phyloP scores from a whole-genome alignment of 2,888 invertebrate genomes.

The Blastobasis lacticolella region DNA sequence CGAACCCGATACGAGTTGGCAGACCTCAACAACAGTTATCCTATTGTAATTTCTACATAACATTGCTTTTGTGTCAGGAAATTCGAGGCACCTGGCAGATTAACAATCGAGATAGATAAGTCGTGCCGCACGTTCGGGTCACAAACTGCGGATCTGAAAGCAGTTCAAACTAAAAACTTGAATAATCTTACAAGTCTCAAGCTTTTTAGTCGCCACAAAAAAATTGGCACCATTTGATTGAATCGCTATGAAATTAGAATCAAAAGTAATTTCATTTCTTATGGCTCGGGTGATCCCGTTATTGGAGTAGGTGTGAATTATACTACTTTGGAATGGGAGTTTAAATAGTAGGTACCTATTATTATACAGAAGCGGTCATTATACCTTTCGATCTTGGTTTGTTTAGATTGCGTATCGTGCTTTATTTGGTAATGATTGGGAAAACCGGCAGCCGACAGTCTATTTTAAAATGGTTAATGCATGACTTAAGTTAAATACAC shows the following conservation, averaged over 20 bases:
- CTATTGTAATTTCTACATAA: conserved; percentile 31
- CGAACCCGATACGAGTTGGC: conserved; percentile 35
- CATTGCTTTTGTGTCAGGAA: conserved; percentile 3
- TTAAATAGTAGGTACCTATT: not conserved
- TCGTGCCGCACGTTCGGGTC: no score
- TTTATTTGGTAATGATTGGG: no score
- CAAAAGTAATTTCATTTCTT: not conserved
- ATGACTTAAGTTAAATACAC: conserved; percentile 20
- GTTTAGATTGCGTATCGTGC: not conserved
- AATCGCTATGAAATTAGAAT: conserved; percentile 4
- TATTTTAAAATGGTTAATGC: conserved; percentile 24
- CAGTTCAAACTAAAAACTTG: not conserved
- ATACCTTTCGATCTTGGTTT: not conserved
- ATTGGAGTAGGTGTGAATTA: conserved; percentile 11
- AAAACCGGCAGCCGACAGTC: not conserved
- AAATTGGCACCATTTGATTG: not conserved
- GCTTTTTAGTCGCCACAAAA: not conserved
- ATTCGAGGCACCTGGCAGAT: conserved; percentile 14
- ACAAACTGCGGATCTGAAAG: not conserved
- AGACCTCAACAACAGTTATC: conserved; percentile 46
- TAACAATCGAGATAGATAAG: no score
- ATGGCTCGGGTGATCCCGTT: conserved; percentile 4
- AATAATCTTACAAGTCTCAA: not conserved
- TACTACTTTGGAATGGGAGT: conserved; percentile 2
- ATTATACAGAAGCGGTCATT: not conserved